Evolutionary conservation across 2,888 invertebrate genomes (phyloP).

Genomic region (Drosophila emarginata): DNA sequence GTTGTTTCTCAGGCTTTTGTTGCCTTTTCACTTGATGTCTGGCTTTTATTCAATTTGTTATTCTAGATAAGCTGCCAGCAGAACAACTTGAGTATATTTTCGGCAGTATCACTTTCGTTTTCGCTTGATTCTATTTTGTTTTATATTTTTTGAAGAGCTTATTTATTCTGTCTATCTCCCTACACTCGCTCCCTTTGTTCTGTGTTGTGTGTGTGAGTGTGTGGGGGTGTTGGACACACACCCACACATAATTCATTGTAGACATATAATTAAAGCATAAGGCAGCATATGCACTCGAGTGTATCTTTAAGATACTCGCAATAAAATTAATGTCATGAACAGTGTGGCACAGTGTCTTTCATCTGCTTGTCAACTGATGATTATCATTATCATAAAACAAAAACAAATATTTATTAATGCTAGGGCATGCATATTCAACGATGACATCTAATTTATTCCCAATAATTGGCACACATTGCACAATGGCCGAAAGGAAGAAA

Average conservation of each 20-base stretch:
- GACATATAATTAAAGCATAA: slow-evolving; percentile 14
- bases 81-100: not conserved
- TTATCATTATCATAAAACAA: slow-evolving; percentile 22
- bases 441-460: slow-evolving; percentile 63
- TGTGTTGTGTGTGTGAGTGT: too few species aligned
- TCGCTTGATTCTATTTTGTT: not conserved
- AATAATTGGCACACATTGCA: slow-evolving; percentile 70
- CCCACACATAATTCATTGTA: slow-evolving; percentile 12
- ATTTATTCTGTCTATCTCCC: not conserved
- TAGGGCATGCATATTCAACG: slow-evolving; percentile 61
- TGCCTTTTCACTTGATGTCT: slow-evolving; percentile 18
- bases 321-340: slow-evolving; percentile 23
- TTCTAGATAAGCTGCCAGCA: slow-evolving; percentile 10
- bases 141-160: slow-evolving; percentile 1
- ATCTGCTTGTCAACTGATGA: slow-evolving; percentile 40
- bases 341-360: slow-evolving; percentile 6
- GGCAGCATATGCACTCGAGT: slow-evolving; percentile 28
- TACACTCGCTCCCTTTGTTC: not conserved
- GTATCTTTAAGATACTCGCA: slow-evolving; percentile 38
- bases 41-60: slow-evolving; percentile 21
- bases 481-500: slow-evolving; percentile 57
- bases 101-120: slow-evolving; percentile 23
- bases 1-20: not conserved
- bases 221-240: not conserved
- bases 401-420: slow-evolving; percentile 22